Conservation (phyloP, 2,113 vertebrate species). For the Siniperca chuatsi region DNA sequence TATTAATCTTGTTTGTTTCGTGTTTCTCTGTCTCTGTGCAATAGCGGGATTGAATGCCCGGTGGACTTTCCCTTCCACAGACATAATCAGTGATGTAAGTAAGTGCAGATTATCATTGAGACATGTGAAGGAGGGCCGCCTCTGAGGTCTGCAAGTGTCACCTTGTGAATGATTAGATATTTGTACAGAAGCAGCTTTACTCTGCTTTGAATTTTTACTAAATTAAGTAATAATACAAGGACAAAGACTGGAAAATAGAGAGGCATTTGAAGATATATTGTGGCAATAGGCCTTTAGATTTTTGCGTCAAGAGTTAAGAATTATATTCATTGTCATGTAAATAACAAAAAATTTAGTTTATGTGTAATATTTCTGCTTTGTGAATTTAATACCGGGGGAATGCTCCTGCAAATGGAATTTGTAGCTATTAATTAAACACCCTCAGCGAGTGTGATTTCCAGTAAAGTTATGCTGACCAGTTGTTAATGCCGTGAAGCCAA, state of each 20-base stretch:
- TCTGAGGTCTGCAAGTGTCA: slow-evolving; percentile 72
- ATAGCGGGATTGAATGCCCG: slow-evolving; percentile 67
- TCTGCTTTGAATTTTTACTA: slow-evolving; percentile 47
- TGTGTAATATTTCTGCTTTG: slow-evolving; percentile 3
- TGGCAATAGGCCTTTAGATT: not conserved
- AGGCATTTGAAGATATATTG: not conserved
- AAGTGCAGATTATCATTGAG: slow-evolving; percentile 81
- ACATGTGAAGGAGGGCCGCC: slow-evolving; percentile 71
- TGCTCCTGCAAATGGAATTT: slow-evolving; percentile 53
- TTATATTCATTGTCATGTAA: slow-evolving; percentile 33
- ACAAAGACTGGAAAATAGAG: not conserved
- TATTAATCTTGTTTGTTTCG: slow-evolving; percentile 84
- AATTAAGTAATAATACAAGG: slow-evolving; percentile 29
- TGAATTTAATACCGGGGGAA: slow-evolving; percentile 42
- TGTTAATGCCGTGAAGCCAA: slow-evolving; percentile 44
- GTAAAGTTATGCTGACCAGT: slow-evolving; percentile 64
- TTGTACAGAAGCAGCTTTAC: slow-evolving; percentile 49
- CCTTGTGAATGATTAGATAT: slow-evolving; percentile 76
- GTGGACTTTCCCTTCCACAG: slow-evolving; percentile 71
- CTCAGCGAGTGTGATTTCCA: slow-evolving; percentile 62
- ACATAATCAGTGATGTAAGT: slow-evolving; percentile 83
- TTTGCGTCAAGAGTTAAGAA: slow-evolving; percentile 8
- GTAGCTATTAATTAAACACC: slow-evolving; percentile 75
- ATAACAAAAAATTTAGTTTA: slow-evolving; percentile 42
- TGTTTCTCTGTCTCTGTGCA: slow-evolving; percentile 73